Percentiles rank a stretch among this genome's conserved stretches.
These are phyloP conservation scores for Lagria hirta DNA, from an alignment of 2,888 invertebrate genomes.

Conservation along the genomic window DNA sequence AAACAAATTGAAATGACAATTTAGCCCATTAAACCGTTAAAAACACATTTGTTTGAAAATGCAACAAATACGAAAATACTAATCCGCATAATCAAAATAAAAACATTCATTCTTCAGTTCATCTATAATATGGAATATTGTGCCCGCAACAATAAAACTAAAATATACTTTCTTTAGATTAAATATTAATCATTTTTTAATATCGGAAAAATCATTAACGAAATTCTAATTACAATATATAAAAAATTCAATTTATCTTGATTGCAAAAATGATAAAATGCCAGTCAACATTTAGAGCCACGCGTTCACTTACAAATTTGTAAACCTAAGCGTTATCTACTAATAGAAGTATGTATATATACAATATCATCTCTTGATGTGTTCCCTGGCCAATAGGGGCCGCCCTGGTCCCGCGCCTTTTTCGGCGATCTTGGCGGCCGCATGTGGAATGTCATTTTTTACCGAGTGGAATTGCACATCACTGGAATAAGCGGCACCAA, in stretches of 20 bases:
- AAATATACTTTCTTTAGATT: too few species aligned
- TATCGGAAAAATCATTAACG: too few species aligned
- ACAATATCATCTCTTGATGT: constrained; percentile 42
- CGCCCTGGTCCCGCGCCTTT: constrained; percentile 54
- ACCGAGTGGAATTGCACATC: constrained; percentile 52
- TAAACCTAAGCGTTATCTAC: constrained; percentile 26
- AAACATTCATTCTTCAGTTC: too few species aligned
- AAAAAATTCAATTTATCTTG: too few species aligned
- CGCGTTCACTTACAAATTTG: constrained; percentile 13
- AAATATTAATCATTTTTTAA: too few species aligned
- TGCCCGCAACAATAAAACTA: too few species aligned
- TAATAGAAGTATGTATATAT: constrained; percentile 35
- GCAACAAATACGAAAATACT: constrained; percentile 20
- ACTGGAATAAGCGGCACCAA: constrained; percentile 48
- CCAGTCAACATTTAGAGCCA: constrained; percentile 7
- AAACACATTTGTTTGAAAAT: constrained; percentile 17
- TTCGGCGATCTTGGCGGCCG: constrained; percentile 51
- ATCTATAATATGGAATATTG: too few species aligned
- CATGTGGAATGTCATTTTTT: constrained; percentile 51
- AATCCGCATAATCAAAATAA: constrained; percentile 13
- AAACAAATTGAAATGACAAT: too few species aligned
- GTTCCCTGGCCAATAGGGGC: constrained; percentile 51
- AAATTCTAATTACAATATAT: too few species aligned
- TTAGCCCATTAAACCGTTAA: constrained; percentile 3
- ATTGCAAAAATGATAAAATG: too few species aligned